Percentiles rank a stretch among this genome's conserved stretches.
These are phyloP conservation scores for Stegastes partitus DNA, from an alignment of 2,113 vertebrate species.

Conservation along the genomic window DNA sequence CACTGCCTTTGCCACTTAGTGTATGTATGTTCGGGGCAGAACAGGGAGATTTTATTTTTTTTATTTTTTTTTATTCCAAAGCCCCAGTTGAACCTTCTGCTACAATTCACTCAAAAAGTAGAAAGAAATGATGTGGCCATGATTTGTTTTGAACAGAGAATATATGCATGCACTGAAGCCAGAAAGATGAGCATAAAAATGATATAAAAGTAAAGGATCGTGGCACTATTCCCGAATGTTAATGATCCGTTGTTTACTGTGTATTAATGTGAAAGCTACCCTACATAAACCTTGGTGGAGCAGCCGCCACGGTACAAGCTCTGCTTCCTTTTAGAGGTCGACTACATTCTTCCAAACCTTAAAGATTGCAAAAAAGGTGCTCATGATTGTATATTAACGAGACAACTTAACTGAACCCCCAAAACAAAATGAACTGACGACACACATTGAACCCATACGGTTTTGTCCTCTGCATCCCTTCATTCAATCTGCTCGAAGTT, in stretches of 20 bases:
- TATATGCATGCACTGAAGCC: constrained; percentile 63
- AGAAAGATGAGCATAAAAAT: constrained; percentile 40
- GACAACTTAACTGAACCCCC: constrained; percentile 40
- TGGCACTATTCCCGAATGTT: constrained; percentile 22
- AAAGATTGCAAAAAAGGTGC: constrained; percentile 44
- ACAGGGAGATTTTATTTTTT: too few species aligned
- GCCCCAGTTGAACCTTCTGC: constrained; percentile 17
- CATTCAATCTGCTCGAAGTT: constrained; percentile 89
- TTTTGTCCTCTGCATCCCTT: background rate
- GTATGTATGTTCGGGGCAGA: constrained; percentile 11
- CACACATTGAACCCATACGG: constrained; percentile 38
- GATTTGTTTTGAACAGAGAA: constrained; percentile 35
- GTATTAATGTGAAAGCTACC: constrained; percentile 36
- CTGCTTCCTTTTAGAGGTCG: constrained; percentile 17
- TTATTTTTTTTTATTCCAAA: too few species aligned
- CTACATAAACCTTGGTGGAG: constrained; percentile 18
- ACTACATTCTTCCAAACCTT: constrained; percentile 60
- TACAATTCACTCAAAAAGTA: background rate
- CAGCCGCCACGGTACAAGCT: constrained; percentile 1
- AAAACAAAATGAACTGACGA: constrained; percentile 40
- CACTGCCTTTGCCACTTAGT: background rate
- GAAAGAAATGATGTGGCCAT: constrained; percentile 9
- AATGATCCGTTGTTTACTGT: constrained; percentile 4
- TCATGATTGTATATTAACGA: constrained; percentile 59
- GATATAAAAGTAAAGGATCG: constrained; percentile 32